A percentile compares a stretch with the other conserved stretches of the same genome.
These are phyloP conservation scores for Lithodes maja DNA, from an alignment of 2,888 invertebrate species.

Conservation along the genomic window DNA sequence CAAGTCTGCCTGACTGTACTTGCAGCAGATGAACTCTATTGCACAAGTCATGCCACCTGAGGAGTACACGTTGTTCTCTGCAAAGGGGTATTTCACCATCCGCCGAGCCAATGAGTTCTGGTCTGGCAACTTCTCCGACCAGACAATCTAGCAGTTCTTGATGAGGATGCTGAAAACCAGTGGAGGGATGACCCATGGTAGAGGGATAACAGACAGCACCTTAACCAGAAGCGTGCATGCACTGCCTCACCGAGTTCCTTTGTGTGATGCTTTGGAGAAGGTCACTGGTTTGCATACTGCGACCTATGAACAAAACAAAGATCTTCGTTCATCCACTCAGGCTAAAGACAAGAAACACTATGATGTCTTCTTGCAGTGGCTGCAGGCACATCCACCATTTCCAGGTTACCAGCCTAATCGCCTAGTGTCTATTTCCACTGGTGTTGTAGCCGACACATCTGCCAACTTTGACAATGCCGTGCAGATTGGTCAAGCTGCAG, in stretches of 20 bases:
- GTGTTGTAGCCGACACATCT: constrained; percentile 29
- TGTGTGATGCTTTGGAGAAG: constrained; percentile 42
- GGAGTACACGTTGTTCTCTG: too few species aligned
- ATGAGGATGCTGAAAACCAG: constrained; percentile 38
- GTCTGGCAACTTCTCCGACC: constrained; percentile 40
- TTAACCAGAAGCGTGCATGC: constrained; percentile 27
- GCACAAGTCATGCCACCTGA: too few species aligned
- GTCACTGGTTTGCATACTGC: constrained; percentile 33
- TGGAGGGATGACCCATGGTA: constrained; percentile 46
- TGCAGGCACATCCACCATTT: constrained; percentile 36
- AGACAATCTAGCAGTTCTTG: constrained; percentile 37
- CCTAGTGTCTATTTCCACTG: constrained; percentile 3
- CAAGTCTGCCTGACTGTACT: constrained; percentile 12
- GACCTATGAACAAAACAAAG: constrained; percentile 18
- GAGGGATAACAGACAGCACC: constrained; percentile 33
- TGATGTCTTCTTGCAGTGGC: constrained; percentile 33
- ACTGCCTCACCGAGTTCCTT: constrained; percentile 19
- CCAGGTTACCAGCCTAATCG: constrained; percentile 34
- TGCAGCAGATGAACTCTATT: constrained; percentile 24
- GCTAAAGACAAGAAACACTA: constrained; percentile 20
- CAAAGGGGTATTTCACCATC: constrained; percentile 43
- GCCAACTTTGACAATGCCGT: constrained; percentile 42
- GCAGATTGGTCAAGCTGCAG: constrained; percentile 10
- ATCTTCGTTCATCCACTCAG: constrained; percentile 23
- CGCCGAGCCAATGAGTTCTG: constrained; percentile 14